These are phyloP conservation scores for Stenotaenia linearis DNA, from an alignment of 2,888 invertebrate genomes.

Conservation along the genomic window DNA sequence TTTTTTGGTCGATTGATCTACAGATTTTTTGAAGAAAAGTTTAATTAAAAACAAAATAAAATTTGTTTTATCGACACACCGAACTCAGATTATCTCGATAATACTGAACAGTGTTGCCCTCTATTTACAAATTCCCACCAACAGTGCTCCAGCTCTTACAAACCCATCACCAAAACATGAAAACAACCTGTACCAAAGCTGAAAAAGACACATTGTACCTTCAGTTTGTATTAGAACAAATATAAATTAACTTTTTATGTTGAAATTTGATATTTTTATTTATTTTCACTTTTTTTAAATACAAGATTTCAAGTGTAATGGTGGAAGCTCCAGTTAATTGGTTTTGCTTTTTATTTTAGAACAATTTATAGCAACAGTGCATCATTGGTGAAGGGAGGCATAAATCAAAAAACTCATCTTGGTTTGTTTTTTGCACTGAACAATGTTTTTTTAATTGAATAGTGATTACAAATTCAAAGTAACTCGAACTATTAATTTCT, in stretches of 20 bases:
- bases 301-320: neutral
- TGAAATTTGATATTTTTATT: neutral
- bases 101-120: too few species aligned
- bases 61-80: too few species aligned
- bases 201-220: too few species aligned
- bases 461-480: conserved; percentile 1
- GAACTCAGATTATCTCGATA: too few species aligned
- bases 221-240: too few species aligned
- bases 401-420: conserved; percentile 5
- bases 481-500: neutral
- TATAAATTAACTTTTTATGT: neutral
- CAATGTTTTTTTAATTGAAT: neutral
- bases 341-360: neutral
- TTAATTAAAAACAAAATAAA: too few species aligned
- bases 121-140: too few species aligned
- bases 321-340: neutral
- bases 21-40: too few species aligned
- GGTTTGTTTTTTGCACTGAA: neutral
- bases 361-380: conserved; percentile 1
- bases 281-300: neutral
- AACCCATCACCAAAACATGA: too few species aligned
- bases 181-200: too few species aligned
- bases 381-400: neutral
- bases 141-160: too few species aligned
- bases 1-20: too few species aligned